A percentile compares a stretch with the other conserved stretches of the same genome.
Conservation (phyloP, 2,113 vertebrate genomes). For the Orycteropus afer region DNA sequence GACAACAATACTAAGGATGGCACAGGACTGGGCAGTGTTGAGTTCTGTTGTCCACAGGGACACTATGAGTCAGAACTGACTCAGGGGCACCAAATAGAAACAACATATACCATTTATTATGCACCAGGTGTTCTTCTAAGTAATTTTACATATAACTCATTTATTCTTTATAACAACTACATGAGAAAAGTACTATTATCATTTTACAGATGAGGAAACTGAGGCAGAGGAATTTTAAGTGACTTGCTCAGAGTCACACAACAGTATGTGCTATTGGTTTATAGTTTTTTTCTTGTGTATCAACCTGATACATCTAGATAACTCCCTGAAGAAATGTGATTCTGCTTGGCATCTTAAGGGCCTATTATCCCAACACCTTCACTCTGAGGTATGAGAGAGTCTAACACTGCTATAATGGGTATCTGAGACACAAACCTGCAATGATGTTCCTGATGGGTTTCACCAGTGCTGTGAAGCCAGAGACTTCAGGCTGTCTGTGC, state of each 20-base stretch:
- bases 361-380: background rate
- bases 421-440: slow-evolving; percentile 89
- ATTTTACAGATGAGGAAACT: slow-evolving; percentile 28
- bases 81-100: no score
- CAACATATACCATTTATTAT: background rate
- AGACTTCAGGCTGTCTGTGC: slow-evolving; percentile 96
- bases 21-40: no score
- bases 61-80: no score
- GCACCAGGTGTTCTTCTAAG: background rate
- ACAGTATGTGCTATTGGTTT: background rate
- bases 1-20: no score
- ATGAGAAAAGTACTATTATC: background rate
- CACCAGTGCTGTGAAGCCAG: slow-evolving; percentile 95
- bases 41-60: no score
- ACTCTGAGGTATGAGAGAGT: background rate
- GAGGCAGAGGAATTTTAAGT: background rate
- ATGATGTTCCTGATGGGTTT: slow-evolving; percentile 96
- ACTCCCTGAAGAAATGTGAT: background rate
- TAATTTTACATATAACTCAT: background rate
- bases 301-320: background rate
- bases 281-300: background rate
- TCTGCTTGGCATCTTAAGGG: background rate
- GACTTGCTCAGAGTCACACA: background rate
- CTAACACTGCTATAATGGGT: background rate
- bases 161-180: background rate